These are phyloP conservation scores for Oithona nana DNA, from an alignment of 2,888 invertebrate genomes.

Conservation along the genomic window DNA sequence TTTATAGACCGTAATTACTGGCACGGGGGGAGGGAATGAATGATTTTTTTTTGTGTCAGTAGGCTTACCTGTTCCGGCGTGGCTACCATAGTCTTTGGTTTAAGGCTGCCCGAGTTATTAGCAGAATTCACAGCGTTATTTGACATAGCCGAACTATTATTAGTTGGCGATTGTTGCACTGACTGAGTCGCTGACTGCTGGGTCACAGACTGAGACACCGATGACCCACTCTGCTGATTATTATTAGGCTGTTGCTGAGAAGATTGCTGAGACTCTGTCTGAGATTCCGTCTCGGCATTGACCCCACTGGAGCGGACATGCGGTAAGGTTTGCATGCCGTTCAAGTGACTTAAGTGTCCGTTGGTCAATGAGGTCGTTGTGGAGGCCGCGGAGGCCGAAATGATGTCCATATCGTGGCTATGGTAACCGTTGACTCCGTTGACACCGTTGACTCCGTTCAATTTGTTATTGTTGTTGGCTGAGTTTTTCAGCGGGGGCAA, in stretches of 20 bases:
- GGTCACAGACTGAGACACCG: not conserved
- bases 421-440: not conserved
- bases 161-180: not conserved
- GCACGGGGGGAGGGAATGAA: not conserved
- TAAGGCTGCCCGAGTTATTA: slow-evolving; percentile 20
- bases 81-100: slow-evolving; percentile 40
- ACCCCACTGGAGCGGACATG: slow-evolving; percentile 2
- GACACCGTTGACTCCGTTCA: not conserved
- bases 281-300: not conserved
- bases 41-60: not conserved
- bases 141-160: not conserved
- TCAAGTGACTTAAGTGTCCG: slow-evolving; percentile 17
- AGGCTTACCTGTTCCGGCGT: slow-evolving; percentile 48
- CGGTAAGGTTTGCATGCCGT: slow-evolving; percentile 19
- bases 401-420: not conserved
- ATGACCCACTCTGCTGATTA: not conserved
- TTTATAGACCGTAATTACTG: no score
- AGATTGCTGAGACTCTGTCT: no score
- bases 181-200: not conserved
- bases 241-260: not conserved
- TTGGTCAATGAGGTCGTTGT: slow-evolving; percentile 6
- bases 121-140: not conserved
- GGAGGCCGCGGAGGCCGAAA: not conserved
- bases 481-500: not conserved
- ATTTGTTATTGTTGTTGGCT: not conserved